Base-by-base conservation (phyloP, 2,888 invertebrate species). In the Pammene fasciana region DNA sequence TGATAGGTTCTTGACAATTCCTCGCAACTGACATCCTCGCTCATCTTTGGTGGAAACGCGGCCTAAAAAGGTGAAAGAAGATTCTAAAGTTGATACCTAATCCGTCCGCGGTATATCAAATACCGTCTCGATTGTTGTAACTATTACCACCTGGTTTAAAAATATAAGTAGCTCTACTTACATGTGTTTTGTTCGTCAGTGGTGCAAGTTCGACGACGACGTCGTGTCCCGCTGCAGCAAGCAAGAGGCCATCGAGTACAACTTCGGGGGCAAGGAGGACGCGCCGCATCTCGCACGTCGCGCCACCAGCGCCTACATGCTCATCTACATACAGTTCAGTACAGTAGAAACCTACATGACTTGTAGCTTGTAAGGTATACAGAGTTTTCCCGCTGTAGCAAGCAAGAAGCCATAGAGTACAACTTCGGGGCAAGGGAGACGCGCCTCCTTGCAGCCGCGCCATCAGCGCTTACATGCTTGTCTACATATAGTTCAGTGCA, bases 131-230 rank as follows among this genome's bases (percentile, higher is more conserved):
- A 38, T 9, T 5, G 38, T 38, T 38, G 26, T 26, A 26, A 26
- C 26, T 26, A 26, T 26, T 26, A 26, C 26, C 26, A 26, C 26
- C 26, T 26, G 4, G 26, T 26, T 26, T 26, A 26, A 26, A 26
- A 26, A 26, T 26, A 4, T 26, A 26, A 26, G 26, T 26, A 26
- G n/a, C n/a, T n/a, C n/a, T 26, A 26, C 1, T 26, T 26, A 26
- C 13, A 45, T 13, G 1, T 36, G 3, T 56, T 43, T 26, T 43
- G 11, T 60, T 26, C 13, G 46, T 54, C 88, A 97, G 95, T 99
- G 98, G 98, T 99, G 98, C 92, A 99, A 99, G 87, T 99, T 99
- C 90, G 99, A 99, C 85, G 99, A 99, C 86, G 99, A 99, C 88
- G 99, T 99, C n/a, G 99, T 99, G 1, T 98, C 98, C 5, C 95